Evolutionary conservation across 2,888 invertebrate species (phyloP).

Genomic region (Drosophila prostipennis): DNA sequence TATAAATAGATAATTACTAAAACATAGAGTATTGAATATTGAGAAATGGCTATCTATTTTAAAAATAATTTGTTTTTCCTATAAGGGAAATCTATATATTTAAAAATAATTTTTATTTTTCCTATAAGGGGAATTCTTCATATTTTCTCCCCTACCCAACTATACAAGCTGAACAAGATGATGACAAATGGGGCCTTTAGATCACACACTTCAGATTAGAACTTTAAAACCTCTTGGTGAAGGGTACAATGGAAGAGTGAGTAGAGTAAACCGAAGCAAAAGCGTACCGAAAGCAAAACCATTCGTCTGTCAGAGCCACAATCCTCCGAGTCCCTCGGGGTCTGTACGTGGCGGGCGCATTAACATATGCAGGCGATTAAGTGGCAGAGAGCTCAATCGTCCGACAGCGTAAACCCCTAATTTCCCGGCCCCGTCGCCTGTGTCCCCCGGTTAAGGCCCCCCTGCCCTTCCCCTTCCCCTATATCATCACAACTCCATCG

Average conservation of each 20-base stretch:
- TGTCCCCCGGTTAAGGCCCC: constrained; percentile 5
- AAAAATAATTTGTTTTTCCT: no score
- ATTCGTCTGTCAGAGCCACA: constrained; percentile 36
- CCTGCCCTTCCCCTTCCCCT: no score
- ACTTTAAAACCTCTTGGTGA: not conserved
- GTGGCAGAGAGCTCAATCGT: constrained; percentile 45
- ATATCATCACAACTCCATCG: constrained; percentile 29
- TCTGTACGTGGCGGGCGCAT: constrained; percentile 35
- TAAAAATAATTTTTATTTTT: no score
- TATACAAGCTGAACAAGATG: no score
- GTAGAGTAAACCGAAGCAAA: constrained; percentile 6
- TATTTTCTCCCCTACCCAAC: no score
- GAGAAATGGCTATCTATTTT: no score
- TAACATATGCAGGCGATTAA: constrained; percentile 61
- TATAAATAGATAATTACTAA: no score
- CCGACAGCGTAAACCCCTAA: constrained; percentile 47
- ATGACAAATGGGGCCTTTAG: no score
- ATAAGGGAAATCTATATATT: no score
- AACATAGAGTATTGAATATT: no score
- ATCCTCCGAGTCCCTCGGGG: constrained; percentile 16
- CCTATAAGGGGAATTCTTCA: no score
- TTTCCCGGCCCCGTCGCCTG: constrained; percentile 45
- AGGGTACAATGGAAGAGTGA: constrained; percentile 9
- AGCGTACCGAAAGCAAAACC: constrained; percentile 21
- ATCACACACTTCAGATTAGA: no score